Evolutionary conservation across 1,140 invertebrate genomes (phyloP), one percentile per base, ranked within the genome.

Genomic region (Trichonephila clavata): DNA sequence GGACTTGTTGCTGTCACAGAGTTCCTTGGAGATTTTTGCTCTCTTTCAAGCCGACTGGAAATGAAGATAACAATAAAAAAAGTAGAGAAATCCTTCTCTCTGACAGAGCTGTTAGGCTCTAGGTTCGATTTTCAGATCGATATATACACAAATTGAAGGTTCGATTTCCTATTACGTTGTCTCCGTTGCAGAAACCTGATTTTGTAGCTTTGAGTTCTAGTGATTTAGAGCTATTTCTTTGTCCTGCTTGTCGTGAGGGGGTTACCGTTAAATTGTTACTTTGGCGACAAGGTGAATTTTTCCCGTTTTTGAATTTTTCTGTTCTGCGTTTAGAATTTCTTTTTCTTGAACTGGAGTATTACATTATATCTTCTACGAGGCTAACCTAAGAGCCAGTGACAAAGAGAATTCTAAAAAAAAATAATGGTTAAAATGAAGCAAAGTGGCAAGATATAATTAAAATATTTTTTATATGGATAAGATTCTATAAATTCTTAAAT

Each of bases 121-220:
- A 18, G 27, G 61, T 92, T 92, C 90, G 90, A 92, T 92, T 92
- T 92, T 92, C 59, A 84, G 90, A 92, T 92, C 90, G 81, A 92
- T 92, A 84, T 13, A 84, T 60, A 92, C 81, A 92, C 90, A 92
- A 92, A 92, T 92, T 92, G 90, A 92, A 92, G 90, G 90, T 92
- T 92, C 90, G 90, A 92, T 92, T 92, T 92, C 90, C 90, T 84
- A 92, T 92, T 92, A 92, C 90, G 90, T 24, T 92, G 90, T 92
- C 90, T 83, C 65, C 90, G 59, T 50, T n/a, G 43, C 57, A 92
- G 81, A 92, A 84, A 84, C 90, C 68, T 80, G 88, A 92, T 92
- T 92, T 59, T 65, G 59, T 84, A 92, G 90, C 57, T 61, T 92
- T 92, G 81, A 92, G 90, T 92, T 92, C 80, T 32, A 84, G 90